Evolutionary conservation across 2,888 invertebrate genomes (phyloP).

Genomic region (Caenorhabditis afra): DNA sequence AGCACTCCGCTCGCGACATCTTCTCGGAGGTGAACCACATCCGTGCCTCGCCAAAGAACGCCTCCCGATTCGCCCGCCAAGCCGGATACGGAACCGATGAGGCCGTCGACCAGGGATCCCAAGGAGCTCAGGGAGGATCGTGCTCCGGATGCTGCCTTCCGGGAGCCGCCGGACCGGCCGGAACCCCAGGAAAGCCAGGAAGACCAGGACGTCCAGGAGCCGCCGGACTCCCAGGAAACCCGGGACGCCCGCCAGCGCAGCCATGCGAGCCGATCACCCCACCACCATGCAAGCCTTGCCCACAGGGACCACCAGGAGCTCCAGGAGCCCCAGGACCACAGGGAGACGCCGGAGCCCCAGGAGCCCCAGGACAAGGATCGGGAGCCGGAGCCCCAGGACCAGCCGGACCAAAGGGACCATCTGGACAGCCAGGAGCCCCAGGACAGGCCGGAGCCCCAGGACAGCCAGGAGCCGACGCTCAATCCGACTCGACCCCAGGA

Average conservation of each 20-base stretch:
- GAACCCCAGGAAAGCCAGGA: conserved; percentile 1
- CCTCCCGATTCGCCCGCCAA: conserved; percentile 70
- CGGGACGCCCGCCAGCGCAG: conserved; percentile 59
- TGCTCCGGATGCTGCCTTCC: conserved; percentile 72
- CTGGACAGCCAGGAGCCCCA: not conserved
- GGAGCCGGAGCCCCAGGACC: conserved; percentile 65
- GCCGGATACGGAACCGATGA: conserved; percentile 64
- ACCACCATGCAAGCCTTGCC: conserved; percentile 70
- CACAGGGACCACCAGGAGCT: conserved; percentile 65
- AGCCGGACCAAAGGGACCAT: conserved; percentile 67
- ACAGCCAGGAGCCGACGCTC: conserved; percentile 67
- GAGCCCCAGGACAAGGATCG: conserved; percentile 67
- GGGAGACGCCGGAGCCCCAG: conserved; percentile 66
- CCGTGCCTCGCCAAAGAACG: conserved; percentile 60
- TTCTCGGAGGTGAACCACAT: conserved; percentile 73
- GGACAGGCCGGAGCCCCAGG: conserved; percentile 1
- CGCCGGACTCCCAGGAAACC: conserved; percentile 70
- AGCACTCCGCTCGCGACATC: conserved; percentile 72
- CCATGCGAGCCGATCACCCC: conserved; percentile 65
- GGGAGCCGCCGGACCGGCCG: conserved; percentile 60
- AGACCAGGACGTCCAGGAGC: conserved; percentile 62
- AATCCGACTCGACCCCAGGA: conserved; percentile 60
- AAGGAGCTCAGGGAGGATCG: conserved; percentile 58
- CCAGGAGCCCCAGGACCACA: conserved; percentile 72
- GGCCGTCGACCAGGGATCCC: conserved; percentile 41